Percentiles rank a stretch among this genome's conserved stretches.
Conservation (phyloP, 1,140 invertebrate species). For the Bombus terrestris region DNA sequence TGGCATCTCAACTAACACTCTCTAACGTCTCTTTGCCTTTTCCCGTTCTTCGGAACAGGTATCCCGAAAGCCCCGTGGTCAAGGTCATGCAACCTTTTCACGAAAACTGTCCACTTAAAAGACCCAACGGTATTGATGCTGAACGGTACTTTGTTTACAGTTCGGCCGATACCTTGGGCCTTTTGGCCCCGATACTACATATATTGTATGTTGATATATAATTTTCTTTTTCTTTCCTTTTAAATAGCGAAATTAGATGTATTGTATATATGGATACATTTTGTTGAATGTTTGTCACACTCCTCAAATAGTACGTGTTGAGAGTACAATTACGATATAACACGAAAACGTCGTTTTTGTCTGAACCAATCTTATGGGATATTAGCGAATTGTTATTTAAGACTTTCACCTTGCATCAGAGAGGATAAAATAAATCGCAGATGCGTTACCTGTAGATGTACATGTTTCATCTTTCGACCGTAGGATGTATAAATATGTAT, state of each 20-base stretch:
- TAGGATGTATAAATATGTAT: conserved; percentile 49
- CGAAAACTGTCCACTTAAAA: too few species aligned
- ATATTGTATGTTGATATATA: conserved; percentile 31
- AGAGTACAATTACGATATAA: conserved; percentile 25
- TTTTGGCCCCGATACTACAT: too few species aligned
- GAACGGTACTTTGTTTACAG: too few species aligned
- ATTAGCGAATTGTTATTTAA: conserved; percentile 48
- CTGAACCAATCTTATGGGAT: conserved; percentile 28
- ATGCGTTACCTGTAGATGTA: conserved; percentile 41
- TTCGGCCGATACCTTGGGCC: too few species aligned
- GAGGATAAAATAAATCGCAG: conserved; percentile 1
- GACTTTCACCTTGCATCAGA: conserved; percentile 31
- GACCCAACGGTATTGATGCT: too few species aligned
- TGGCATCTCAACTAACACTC: too few species aligned
- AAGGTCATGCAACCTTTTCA: too few species aligned
- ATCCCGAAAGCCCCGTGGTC: too few species aligned
- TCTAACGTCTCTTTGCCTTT: too few species aligned
- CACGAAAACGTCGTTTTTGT: conserved; percentile 20
- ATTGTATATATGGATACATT: conserved; percentile 41
- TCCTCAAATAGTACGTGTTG: conserved; percentile 15
- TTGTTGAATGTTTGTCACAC: conserved; percentile 37
- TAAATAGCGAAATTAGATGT: conserved; percentile 20
- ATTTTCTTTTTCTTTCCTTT: conserved; percentile 15
- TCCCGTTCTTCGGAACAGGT: too few species aligned
- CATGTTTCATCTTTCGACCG: conserved; percentile 47